Evolutionary conservation across 2,113 vertebrate species (phyloP).

Genomic region (Nyctibius bracteatus): DNA sequence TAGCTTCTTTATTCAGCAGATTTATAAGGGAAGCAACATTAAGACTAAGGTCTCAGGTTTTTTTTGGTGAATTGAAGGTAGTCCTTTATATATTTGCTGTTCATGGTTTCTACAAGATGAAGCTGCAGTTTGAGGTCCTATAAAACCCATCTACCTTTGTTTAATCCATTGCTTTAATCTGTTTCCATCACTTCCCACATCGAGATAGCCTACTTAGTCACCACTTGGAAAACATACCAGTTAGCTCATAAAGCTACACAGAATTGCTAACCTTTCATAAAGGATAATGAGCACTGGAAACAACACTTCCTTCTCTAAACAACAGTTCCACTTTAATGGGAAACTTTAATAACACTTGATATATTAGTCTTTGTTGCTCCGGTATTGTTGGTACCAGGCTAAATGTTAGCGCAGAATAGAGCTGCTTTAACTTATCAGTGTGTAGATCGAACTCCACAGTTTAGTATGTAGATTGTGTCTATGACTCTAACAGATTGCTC

Average conservation of each 20-base stretch:
- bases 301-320: conserved; percentile 26
- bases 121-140: background rate
- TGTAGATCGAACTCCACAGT: background rate
- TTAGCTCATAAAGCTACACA: conserved; percentile 16
- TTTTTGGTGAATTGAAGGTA: background rate
- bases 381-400: background rate
- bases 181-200: background rate
- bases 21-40: background rate
- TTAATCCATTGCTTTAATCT: conserved; percentile 9
- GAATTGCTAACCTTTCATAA: conserved; percentile 11
- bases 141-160: background rate
- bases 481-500: background rate
- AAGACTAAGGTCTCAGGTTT: background rate
- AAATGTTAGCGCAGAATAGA: background rate
- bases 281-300: background rate
- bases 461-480: background rate
- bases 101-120: background rate
- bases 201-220: background rate
- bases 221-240: background rate
- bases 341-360: background rate
- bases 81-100: background rate
- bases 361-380: background rate
- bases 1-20: background rate
- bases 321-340: background rate
- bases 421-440: background rate